phyloP scores from a whole-genome alignment of 2,113 vertebrate species.

The Pygoscelis adeliae region DNA sequence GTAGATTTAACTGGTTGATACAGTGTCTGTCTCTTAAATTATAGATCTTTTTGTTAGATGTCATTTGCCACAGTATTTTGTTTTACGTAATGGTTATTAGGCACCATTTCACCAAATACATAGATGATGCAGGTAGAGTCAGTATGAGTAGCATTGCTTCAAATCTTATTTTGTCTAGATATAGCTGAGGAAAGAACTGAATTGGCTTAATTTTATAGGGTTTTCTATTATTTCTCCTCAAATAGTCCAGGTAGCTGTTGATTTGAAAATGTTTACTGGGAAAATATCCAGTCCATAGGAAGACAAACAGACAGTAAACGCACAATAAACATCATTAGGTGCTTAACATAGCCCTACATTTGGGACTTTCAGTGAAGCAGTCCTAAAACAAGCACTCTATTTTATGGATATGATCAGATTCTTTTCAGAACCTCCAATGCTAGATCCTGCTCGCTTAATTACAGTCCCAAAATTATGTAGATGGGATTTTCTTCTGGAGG shows the following conservation, averaged over 20 bases:
- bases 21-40: background rate
- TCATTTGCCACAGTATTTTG: background rate
- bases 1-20: background rate
- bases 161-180: background rate
- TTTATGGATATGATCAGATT: background rate
- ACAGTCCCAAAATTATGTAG: accelerated
- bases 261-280: background rate
- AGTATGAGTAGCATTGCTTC: background rate
- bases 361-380: background rate
- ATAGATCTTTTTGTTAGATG: background rate
- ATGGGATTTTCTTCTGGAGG: background rate
- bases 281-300: background rate
- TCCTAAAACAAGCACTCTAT: background rate
- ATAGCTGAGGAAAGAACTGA: background rate
- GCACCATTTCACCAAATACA: background rate
- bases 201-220: background rate
- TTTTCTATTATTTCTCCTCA: background rate
- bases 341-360: background rate
- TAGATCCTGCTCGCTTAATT: background rate
- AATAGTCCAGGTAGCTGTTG: background rate
- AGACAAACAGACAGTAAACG: background rate
- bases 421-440: background rate
- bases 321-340: background rate
- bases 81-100: background rate
- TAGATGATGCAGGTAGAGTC: background rate